phyloP scores from a whole-genome alignment of 35 echinoderm and acorn worm genomes.

The Stichopus chloronotus region DNA sequence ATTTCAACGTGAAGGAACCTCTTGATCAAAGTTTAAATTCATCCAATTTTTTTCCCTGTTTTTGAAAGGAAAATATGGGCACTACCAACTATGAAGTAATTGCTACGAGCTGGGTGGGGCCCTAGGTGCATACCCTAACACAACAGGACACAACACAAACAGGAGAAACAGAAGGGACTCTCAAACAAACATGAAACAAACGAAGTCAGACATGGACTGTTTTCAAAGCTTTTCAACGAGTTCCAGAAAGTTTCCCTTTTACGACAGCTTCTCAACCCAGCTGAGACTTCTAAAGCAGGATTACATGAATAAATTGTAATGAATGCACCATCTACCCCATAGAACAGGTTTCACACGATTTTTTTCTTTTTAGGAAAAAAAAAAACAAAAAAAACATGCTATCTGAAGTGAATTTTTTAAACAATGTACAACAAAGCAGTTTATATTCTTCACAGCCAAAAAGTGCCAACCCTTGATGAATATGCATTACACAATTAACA shows the following conservation, averaged over 20 bases:
- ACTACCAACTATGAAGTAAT: too few species aligned
- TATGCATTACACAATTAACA: constrained; percentile 72
- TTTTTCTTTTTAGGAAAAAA: background rate
- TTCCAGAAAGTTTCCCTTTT: constrained; percentile 6
- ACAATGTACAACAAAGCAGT: constrained; percentile 59
- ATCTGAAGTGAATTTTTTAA: constrained; percentile 51
- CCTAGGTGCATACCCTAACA: background rate
- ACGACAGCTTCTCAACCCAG: constrained; percentile 42
- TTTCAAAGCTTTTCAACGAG: too few species aligned
- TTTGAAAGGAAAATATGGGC: too few species aligned
- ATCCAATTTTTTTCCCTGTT: too few species aligned
- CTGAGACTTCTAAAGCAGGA: constrained; percentile 54
- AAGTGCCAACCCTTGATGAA: constrained; percentile 59
- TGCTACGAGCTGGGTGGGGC: too few species aligned
- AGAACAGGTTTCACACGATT: constrained; percentile 33
- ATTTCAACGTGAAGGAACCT: too few species aligned
- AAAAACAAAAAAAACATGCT: constrained; percentile 39
- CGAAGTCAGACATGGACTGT: background rate
- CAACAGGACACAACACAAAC: constrained; percentile 19
- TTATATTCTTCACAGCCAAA: constrained; percentile 59
- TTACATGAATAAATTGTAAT: constrained; percentile 58
- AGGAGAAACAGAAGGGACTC: background rate
- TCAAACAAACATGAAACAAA: constrained; percentile 2
- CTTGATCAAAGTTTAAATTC: too few species aligned
- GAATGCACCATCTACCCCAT: constrained; percentile 46